Percentiles rank a stretch among this genome's conserved stretches.
Evolutionary conservation across 2,888 invertebrate genomes (phyloP).

Genomic region (Poecilobothrus nobilitatus): DNA sequence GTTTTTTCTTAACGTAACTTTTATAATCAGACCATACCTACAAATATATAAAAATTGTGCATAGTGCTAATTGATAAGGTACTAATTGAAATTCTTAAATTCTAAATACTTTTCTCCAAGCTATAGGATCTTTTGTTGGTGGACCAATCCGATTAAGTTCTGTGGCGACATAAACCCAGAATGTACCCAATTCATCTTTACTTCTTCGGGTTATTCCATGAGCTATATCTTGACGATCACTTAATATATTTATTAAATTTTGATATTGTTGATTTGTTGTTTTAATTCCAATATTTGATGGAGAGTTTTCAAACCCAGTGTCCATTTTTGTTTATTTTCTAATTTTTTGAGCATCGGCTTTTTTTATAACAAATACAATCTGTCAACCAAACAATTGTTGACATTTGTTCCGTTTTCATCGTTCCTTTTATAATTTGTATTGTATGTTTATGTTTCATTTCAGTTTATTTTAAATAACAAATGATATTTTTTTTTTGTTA

Average conservation of each 20-base stretch:
- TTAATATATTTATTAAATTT: slow-evolving; percentile 15
- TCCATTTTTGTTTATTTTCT: not conserved
- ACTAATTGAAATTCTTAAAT: not conserved
- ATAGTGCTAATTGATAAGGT: not conserved
- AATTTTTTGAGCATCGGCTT: no score
- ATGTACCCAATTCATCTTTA: slow-evolving; percentile 15
- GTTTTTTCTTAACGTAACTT: slow-evolving; percentile 16
- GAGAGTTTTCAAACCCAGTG: not conserved
- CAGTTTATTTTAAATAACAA: not conserved
- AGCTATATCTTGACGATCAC: slow-evolving; percentile 14
- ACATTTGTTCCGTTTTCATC: no score
- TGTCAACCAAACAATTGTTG: no score
- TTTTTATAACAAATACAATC: no score
- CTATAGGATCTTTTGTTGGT: slow-evolving; percentile 12
- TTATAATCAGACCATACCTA: slow-evolving; percentile 19
- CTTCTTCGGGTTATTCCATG: slow-evolving; percentile 12
- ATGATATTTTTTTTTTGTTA: not conserved
- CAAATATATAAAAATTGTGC: not conserved
- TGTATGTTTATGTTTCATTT: not conserved
- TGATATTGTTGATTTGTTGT: slow-evolving; percentile 16
- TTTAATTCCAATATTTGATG: slow-evolving; percentile 7
- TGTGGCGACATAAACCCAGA: slow-evolving; percentile 12
- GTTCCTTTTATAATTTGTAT: no score
- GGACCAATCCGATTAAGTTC: slow-evolving; percentile 11
- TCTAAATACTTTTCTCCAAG: slow-evolving; percentile 16